phyloP scores from a whole-genome alignment of 1,140 invertebrate genomes.

The Akabosia matsudoensis region DNA sequence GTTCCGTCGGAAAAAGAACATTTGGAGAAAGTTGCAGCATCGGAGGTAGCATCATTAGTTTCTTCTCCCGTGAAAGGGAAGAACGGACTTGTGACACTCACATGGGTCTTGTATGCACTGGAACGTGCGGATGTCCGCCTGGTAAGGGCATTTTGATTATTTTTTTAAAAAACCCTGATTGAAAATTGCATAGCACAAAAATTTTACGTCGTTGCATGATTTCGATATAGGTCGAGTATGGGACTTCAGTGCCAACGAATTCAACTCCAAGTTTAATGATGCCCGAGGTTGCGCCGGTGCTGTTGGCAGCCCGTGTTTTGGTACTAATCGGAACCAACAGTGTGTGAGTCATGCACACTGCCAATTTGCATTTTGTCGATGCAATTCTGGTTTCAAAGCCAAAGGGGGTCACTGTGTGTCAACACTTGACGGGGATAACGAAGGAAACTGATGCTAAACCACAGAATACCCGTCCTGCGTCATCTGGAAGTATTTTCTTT shows the following conservation, averaged over 20 bases:
- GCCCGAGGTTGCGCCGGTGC: neutral
- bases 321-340: neutral
- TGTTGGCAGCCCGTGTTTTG: neutral
- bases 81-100: neutral
- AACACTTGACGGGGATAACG: neutral
- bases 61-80: neutral
- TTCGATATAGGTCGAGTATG: too few species aligned
- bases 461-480: neutral
- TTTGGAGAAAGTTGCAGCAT: neutral
- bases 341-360: neutral
- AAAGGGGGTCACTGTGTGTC: neutral
- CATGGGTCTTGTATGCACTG: neutral
- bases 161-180: too few species aligned
- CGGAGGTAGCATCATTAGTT: neutral
- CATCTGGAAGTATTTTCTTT: neutral
- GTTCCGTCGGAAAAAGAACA: neutral
- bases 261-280: neutral
- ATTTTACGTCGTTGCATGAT: too few species aligned
- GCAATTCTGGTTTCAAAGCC: neutral
- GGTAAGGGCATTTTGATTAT: too few species aligned
- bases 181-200: too few species aligned
- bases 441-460: neutral
- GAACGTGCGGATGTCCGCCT: neutral
- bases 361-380: conserved; percentile 5
- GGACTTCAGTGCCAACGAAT: neutral